Evolutionary conservation across 2,797 vertebrate species (phyloP), one percentile per base, ranked within the genome.

Genomic region (Leptoclinus maculatus): DNA sequence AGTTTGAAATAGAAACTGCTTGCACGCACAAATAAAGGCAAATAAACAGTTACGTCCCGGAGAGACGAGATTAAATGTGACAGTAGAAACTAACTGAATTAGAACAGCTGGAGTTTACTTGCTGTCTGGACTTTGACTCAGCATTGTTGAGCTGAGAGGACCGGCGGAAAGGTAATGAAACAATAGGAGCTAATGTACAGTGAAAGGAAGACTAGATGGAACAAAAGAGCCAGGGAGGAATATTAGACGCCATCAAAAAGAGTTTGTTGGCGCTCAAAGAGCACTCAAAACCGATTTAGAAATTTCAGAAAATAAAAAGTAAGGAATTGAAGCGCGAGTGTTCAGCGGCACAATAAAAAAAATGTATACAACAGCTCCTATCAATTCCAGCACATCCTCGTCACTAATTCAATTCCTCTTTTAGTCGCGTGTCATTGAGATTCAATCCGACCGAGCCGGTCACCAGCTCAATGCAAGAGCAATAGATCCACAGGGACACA

Each of bases 361-460:
- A 19, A 73, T 43, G 62, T n/a, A 81, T 65, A 77, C 71, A 77
- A 59, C 10, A 29, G 63, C 32, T 71, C 29, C 36, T 3, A 71
- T 84, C 23, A 32, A 60, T 79, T 62, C 25, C 7, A 54, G 41
- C 25, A 47, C 43, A 17, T 76, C 69, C 51, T 59, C 64, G 6
- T 43, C 49, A 45, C 45, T 75, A 57, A 85, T 76, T 76, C 41
- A 71, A 80, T 85, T 56, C 63, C 19, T 74, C 51, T 65, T 81
- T 62, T 17, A 77, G 67, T 74, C 5, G 43, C 3, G 43, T 75
- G 84, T 86, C 83, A 84, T 43, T 67, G 78, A 76, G 79, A 88
- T 83, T 81, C 72, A 78, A 73, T 79, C 60, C 2, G 1, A 80
- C 70, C 3, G 9, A 71, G 68, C 56, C 54, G 14, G 69, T 59